These are phyloP conservation scores for Drosophila setifemur DNA, from an alignment of 1,140 invertebrate species.

Conservation along the genomic window DNA sequence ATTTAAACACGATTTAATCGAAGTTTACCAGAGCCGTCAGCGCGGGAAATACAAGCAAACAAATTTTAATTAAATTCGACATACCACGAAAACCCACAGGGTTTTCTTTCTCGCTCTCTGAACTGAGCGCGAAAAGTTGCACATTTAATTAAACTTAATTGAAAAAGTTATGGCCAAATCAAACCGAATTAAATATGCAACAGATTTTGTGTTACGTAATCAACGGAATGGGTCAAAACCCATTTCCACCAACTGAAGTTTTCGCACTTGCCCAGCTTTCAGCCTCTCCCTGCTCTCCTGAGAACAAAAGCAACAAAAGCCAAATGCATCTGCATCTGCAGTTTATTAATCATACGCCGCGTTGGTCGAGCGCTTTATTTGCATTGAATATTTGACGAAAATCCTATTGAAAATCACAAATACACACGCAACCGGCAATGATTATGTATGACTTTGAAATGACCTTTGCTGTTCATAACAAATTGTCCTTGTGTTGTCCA, in stretches of 20 bases:
- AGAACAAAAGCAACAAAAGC: constrained; percentile 9
- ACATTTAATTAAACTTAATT: constrained; percentile 78
- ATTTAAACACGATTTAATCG: constrained; percentile 13
- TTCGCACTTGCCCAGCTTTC: not conserved
- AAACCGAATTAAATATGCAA: constrained; percentile 76
- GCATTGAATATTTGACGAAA: constrained; percentile 31
- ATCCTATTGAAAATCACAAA: constrained; percentile 10
- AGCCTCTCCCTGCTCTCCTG: not conserved
- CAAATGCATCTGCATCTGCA: constrained; percentile 30
- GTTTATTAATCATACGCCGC: constrained; percentile 62
- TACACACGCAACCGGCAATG: constrained; percentile 1
- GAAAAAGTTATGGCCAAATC: constrained; percentile 74
- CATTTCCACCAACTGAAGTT: constrained; percentile 22
- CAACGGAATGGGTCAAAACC: constrained; percentile 43
- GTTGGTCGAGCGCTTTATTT: constrained; percentile 20
- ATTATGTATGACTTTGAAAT: constrained; percentile 59
- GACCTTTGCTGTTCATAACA: constrained; percentile 67
- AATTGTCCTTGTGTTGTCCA: constrained; percentile 45
- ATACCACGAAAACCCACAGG: constrained; percentile 14
- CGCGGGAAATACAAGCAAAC: constrained; percentile 38
- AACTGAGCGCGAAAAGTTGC: constrained; percentile 32
- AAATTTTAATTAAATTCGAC: constrained; percentile 59
- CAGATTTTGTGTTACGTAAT: constrained; percentile 61
- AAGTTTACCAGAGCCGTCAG: constrained; percentile 8
- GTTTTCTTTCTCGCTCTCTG: constrained; percentile 1